Conservation (phyloP, 30 jellyfish, hydroid and myxozoan genomes). For the Rhopilema esculentum region DNA sequence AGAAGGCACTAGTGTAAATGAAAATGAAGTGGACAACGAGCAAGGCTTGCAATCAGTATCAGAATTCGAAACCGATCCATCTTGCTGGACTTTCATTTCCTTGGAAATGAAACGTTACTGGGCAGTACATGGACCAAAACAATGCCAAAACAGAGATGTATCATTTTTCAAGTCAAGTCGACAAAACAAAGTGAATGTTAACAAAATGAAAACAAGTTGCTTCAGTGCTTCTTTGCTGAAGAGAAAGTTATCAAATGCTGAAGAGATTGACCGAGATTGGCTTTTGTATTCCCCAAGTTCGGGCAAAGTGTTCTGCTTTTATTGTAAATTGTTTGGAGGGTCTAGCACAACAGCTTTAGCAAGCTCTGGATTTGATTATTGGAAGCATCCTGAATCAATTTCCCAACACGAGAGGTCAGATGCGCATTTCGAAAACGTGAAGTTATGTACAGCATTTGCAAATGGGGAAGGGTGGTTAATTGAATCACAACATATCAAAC, state of each 20-base stretch:
- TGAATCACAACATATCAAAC: constrained; percentile 42
- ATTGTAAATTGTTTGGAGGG: constrained; percentile 28
- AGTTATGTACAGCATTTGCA: constrained; percentile 17
- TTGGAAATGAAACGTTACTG: not conserved
- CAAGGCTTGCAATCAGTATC: not conserved
- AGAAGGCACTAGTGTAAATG: not conserved
- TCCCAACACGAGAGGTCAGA: constrained; percentile 41
- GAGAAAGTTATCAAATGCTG: constrained; percentile 27
- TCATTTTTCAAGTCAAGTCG: not conserved
- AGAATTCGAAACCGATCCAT: not conserved
- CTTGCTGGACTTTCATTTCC: not conserved
- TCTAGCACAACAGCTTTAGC: constrained; percentile 11
- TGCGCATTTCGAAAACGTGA: constrained; percentile 31
- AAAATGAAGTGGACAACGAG: not conserved
- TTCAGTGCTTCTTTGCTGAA: constrained; percentile 7
- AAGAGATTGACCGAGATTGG: constrained; percentile 39
- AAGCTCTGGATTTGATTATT: constrained; percentile 46
- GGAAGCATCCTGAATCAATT: constrained; percentile 46
- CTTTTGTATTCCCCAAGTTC: constrained; percentile 28
- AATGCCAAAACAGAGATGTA: not conserved
- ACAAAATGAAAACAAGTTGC: not conserved
- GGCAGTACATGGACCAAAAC: constrained; percentile 4
- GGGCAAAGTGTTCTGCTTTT: constrained; percentile 50
- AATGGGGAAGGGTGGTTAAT: constrained; percentile 18
- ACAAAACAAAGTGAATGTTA: not conserved